phyloP scores from a whole-genome alignment of 53 echinoderm and acorn worm genomes.

The Paracentrotus lividus region DNA sequence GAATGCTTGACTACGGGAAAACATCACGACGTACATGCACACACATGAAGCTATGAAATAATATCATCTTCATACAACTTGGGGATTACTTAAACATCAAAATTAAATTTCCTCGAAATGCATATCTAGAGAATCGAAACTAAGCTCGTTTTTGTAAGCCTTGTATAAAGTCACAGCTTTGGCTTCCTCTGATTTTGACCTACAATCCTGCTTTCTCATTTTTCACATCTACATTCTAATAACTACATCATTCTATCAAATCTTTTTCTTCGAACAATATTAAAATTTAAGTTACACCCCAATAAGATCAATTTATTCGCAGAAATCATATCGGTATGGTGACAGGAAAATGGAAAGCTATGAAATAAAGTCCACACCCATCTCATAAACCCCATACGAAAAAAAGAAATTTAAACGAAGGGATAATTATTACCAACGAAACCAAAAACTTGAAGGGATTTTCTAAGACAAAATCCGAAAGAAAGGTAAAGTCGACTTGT shows the following conservation, averaged over 20 bases:
- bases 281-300: neutral
- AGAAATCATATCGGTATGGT: neutral
- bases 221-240: neutral
- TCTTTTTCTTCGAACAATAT: neutral
- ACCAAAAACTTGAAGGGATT: neutral
- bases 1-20: neutral
- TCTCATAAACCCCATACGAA: neutral
- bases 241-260: neutral
- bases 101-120: neutral
- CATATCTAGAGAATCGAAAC: neutral
- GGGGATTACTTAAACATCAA: neutral
- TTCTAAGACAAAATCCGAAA: slow-evolving; percentile 19
- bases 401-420: neutral
- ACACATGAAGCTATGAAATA: slow-evolving; percentile 11
- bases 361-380: neutral
- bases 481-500: neutral
- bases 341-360: neutral
- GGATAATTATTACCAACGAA: neutral
- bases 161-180: neutral
- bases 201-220: neutral
- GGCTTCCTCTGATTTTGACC: neutral
- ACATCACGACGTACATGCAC: neutral
- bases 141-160: neutral
- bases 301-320: neutral
- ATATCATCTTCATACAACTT: neutral